These are phyloP conservation scores for Drosophila vallismaia DNA, from an alignment of 2,888 invertebrate genomes.

Conservation along the genomic window DNA sequence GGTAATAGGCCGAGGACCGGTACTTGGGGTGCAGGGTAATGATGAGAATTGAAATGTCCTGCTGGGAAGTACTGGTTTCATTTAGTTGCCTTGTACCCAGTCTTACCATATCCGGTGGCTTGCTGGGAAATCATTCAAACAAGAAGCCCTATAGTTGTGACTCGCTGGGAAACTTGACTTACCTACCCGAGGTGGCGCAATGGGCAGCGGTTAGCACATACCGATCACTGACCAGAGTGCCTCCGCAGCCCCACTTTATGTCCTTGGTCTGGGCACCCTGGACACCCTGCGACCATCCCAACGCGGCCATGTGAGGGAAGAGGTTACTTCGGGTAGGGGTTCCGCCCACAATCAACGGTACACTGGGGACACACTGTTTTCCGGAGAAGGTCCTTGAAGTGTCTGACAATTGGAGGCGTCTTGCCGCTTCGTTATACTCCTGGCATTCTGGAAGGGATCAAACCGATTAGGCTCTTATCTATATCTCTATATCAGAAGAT, in stretches of 20 bases:
- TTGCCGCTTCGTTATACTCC: constrained; percentile 84
- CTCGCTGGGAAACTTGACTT: constrained; percentile 28
- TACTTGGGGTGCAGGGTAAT: constrained; percentile 85
- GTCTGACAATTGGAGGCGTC: constrained; percentile 60
- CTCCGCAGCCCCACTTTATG: constrained; percentile 82
- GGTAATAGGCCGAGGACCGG: constrained; percentile 85
- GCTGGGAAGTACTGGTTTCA: constrained; percentile 81
- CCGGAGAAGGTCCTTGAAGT: constrained; percentile 67
- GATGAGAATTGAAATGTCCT: constrained; percentile 83
- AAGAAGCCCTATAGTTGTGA: constrained; percentile 6
- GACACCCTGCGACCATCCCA: constrained; percentile 81
- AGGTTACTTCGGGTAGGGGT: constrained; percentile 84
- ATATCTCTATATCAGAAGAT: too few relatives aligned
- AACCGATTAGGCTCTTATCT: too few relatives aligned
- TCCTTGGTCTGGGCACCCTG: constrained; percentile 19
- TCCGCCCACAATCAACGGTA: constrained; percentile 86
- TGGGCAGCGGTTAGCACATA: constrained; percentile 86
- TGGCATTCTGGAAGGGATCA: constrained; percentile 84
- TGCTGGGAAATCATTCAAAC: constrained; percentile 73
- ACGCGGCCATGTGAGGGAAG: constrained; percentile 86
- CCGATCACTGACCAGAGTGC: constrained; percentile 84
- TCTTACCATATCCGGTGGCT: constrained; percentile 85
- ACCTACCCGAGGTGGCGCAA: constrained; percentile 83
- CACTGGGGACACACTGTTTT: constrained; percentile 81
- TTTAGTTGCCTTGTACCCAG: constrained; percentile 85